These are phyloP conservation scores for Danio choprae DNA, from an alignment of 2,797 vertebrate genomes.

Conservation along the genomic window DNA sequence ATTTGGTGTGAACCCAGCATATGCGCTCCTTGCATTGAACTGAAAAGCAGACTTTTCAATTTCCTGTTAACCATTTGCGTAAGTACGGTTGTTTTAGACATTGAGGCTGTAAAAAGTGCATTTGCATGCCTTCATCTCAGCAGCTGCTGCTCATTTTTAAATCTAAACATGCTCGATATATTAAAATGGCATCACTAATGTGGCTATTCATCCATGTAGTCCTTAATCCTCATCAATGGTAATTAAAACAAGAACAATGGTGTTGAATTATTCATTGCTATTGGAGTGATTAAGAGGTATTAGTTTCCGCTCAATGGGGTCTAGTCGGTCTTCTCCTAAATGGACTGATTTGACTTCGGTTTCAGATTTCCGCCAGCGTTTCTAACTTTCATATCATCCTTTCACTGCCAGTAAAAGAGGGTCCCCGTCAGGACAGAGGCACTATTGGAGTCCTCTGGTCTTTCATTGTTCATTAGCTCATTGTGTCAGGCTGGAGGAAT, in stretches of 20 bases:
- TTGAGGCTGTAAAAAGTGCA: neutral
- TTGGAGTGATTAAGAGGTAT: conserved; percentile 31
- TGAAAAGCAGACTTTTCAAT: neutral
- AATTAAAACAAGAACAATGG: conserved; percentile 49
- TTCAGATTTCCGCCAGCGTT: conserved; percentile 21
- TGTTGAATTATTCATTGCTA: conserved; percentile 42
- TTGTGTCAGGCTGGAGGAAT: neutral
- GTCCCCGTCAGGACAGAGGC: conserved; percentile 13
- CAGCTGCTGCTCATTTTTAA: conserved; percentile 27
- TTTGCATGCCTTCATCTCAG: conserved; percentile 11
- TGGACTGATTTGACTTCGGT: conserved; percentile 38
- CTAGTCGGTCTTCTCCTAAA: conserved; percentile 24
- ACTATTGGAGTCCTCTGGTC: conserved; percentile 8
- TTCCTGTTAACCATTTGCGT: neutral
- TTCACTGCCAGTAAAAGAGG: conserved; percentile 20
- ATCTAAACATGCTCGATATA: conserved; percentile 14
- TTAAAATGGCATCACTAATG: conserved; percentile 40
- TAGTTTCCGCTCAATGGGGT: conserved; percentile 33
- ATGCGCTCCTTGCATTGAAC: neutral
- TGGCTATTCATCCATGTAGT: conserved; percentile 43
- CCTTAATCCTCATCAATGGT: conserved; percentile 45
- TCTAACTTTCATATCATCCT: conserved; percentile 5
- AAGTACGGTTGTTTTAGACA: neutral
- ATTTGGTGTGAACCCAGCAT: too few relatives aligned
- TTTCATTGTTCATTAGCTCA: conserved; percentile 21